Evolutionary conservation across 2,797 vertebrate genomes (phyloP).

Genomic region (Siniperca scherzeri): DNA sequence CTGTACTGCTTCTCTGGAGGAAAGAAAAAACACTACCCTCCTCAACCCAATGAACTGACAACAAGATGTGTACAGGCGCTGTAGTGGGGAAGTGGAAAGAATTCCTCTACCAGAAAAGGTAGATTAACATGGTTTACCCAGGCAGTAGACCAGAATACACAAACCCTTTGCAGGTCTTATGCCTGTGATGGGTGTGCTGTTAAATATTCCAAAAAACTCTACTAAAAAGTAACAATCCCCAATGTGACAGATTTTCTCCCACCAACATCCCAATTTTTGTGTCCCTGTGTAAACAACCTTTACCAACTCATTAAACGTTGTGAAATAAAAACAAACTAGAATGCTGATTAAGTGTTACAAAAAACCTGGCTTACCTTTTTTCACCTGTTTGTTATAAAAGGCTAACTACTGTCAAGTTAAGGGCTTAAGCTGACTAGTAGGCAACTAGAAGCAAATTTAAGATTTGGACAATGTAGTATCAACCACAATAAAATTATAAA

Average conservation of each 20-base stretch:
- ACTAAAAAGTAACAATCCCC: neutral
- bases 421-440: neutral
- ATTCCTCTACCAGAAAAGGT: conserved; percentile 27
- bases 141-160: conserved; percentile 27
- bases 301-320: neutral
- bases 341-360: neutral
- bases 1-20: conserved; percentile 52
- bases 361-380: neutral
- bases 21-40: conserved; percentile 47
- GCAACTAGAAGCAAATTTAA: no score
- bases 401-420: neutral
- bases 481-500: neutral
- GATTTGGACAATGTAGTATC: neutral
- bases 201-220: conserved; percentile 7
- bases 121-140: conserved; percentile 42
- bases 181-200: conserved; percentile 3
- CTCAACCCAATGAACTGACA: conserved; percentile 65
- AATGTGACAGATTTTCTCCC: neutral
- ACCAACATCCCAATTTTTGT: neutral
- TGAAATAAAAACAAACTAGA: neutral
- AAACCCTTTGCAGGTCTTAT: neutral
- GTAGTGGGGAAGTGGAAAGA: conserved; percentile 47
- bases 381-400: neutral
- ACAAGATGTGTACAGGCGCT: conserved; percentile 49
- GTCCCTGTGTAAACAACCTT: neutral